Base-by-base conservation (phyloP, 2,888 invertebrate species). In the Heliconius erato region DNA sequence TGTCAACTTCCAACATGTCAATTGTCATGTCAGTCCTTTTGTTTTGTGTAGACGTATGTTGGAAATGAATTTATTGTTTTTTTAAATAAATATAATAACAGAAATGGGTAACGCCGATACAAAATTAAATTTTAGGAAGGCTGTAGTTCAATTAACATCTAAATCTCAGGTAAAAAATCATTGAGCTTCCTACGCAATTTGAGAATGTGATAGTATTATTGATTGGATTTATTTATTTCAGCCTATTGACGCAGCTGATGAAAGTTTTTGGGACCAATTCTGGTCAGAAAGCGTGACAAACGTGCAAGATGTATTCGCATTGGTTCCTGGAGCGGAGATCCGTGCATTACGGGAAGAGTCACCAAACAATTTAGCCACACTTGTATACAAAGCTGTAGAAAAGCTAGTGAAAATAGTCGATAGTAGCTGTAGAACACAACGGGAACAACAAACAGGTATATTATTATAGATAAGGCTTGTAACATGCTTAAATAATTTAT, bases 381-480 rank as follows among this genome's bases (percentile, higher is more conserved):
- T 99, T 32, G 99, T 99, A 89, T 99, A 99, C 94, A 99, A 99
- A 95, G 99, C 99, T 54, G 99, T 99, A 0, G 99, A 99, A 91
- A 99, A 99, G 92, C 94, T 99, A 84, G 98, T 99, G 32, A 97
- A 98, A 91, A 98, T 99, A 54, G 99, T 99, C 11, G 99, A 99
- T 91, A 98, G 97, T 92, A 99, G 99, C 91, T 99, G 99, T 92
- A 97, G 99, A 81, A 99, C 99, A 0, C 98, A 99, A 88, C 97
- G 98, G 84, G 99, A 99, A 91, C 99, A 99, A 90, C 98, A 98
- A 90, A 98, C 98, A 86, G 98, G 98, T 97, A 92, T 85, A 78
- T 63, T 26, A 19, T 68, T 74, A 7, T 16, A 16, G 28, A 40
- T 74, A 35, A 23, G 19, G 7, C 19, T 54, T 54, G 54, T 54